Base-by-base conservation (phyloP, 2,888 invertebrate species). In the Aquatica leii region DNA sequence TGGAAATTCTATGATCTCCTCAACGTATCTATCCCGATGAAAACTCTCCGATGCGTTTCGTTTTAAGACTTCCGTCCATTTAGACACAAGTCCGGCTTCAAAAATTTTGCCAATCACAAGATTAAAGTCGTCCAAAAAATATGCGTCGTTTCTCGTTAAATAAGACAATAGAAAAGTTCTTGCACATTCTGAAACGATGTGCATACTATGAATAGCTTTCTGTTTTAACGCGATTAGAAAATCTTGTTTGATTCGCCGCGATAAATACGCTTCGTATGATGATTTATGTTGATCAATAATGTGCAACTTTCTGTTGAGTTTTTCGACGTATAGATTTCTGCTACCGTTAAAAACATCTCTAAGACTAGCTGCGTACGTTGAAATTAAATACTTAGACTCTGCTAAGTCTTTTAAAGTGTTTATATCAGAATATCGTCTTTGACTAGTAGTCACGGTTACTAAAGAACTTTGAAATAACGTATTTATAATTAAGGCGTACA, bases 401-500 rank as follows among this genome's bases (percentile, higher is more conserved):
- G 79, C 78, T 43, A 83, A 65, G 35, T 82, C 79, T 5, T 74
- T 65, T 34, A 83, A 62, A 0, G 80, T 81, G 40, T 80, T 79
- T 6, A 80, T 77, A 68, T 83, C 81, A 0, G 76, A 76, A 52
- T 82, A 82, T 69, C 78, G 81, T 2, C 79, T 66, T 0, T 82
- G 82, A 2, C 75, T 76, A 43, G 81, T 80, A 54, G 81, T 80
- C 0, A 80, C 80, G 0, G 80, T 82, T 2, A 82, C 80, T 51
- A 83, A 71, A 24, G 79, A 80, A 3, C 82, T 82, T 67, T 83
- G 83, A 46, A 83, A 77, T 9, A 82, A 56, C 0, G 82, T 80
- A 1, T 80, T 81, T 56, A 81, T 78, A 24, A 81, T 80, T 6
- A 83, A 79, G 63, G 81, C 78, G 0, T 80, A 78, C 11, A 68